Conservation (phyloP, 1,140 invertebrate species). For the Grapholita molesta region DNA sequence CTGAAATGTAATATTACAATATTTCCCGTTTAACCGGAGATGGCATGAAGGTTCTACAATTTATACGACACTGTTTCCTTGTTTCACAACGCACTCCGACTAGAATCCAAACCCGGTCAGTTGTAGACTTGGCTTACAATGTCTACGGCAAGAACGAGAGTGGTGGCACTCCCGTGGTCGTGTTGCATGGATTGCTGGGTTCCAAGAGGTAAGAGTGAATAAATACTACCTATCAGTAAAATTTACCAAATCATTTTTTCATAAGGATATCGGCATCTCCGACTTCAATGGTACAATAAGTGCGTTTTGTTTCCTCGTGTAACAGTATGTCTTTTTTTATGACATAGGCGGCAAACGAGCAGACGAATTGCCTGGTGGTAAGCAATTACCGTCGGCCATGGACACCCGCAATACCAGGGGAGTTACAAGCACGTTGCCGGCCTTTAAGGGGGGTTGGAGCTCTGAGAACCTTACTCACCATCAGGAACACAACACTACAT, state of each 20-base stretch:
- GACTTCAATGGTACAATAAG: too few relatives aligned
- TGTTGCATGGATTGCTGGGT: conserved; percentile 93
- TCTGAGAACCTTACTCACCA: too few relatives aligned
- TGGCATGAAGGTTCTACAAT: conserved; percentile 31
- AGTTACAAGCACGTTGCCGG: too few relatives aligned
- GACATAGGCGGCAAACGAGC: too few relatives aligned
- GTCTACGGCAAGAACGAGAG: conserved; percentile 54
- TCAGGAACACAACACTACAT: too few relatives aligned
- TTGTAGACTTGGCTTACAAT: conserved; percentile 80
- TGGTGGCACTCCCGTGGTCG: conserved; percentile 81
- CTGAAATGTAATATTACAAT: neutral
- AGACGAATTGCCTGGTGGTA: too few relatives aligned
- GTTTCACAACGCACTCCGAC: conserved; percentile 7
- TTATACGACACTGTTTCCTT: neutral
- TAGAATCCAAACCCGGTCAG: conserved; percentile 29
- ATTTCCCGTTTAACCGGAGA: conserved; percentile 8
- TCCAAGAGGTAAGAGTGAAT: conserved; percentile 78
- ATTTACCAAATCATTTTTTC: neutral
- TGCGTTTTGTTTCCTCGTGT: too few relatives aligned
- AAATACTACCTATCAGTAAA: neutral
- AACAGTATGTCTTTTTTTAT: too few relatives aligned
- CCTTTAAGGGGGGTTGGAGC: too few relatives aligned
- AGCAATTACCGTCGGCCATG: too few relatives aligned
- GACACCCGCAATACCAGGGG: too few relatives aligned
- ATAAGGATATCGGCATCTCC: too few relatives aligned